Percentiles rank a stretch among this genome's conserved stretches.
These are phyloP conservation scores for Cephus pulcher DNA, from an alignment of 2,888 invertebrate species.

Conservation along the genomic window DNA sequence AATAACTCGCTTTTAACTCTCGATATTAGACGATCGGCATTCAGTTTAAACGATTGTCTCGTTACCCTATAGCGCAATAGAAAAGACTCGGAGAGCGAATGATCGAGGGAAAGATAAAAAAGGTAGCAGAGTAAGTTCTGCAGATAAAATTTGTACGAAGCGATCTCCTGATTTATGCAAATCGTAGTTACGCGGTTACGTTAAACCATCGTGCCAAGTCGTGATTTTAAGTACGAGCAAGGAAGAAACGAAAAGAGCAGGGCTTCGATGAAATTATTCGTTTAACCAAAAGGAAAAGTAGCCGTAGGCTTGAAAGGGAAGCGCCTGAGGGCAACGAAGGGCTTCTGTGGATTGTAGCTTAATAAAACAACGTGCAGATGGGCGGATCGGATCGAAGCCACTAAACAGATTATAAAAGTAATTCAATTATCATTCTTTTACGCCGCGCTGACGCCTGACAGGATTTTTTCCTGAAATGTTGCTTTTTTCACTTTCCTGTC, in stretches of 20 bases:
- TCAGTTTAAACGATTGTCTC: neutral
- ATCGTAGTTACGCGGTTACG: neutral
- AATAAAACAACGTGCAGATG: conserved; percentile 48
- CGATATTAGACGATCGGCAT: neutral
- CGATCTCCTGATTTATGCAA: neutral
- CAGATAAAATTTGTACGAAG: neutral
- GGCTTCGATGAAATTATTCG: conserved; percentile 1
- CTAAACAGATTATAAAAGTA: conserved; percentile 59
- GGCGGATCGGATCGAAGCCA: conserved; percentile 41
- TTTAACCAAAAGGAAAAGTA: neutral
- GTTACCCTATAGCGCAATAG: neutral
- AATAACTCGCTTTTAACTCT: neutral
- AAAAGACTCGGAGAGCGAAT: neutral
- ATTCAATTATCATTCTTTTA: conserved; percentile 55
- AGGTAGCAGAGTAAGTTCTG: neutral
- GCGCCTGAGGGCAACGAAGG: conserved; percentile 29
- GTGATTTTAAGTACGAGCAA: neutral
- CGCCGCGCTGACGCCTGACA: conserved; percentile 48
- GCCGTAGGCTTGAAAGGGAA: neutral
- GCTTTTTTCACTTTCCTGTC: conserved; percentile 6
- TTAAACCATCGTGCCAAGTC: neutral
- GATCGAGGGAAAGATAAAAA: neutral
- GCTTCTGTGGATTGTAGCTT: conserved; percentile 57
- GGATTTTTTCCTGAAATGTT: conserved; percentile 33
- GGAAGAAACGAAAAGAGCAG: neutral